A percentile compares a stretch with the other conserved stretches of the same genome.
Conservation (phyloP, 2,113 vertebrate species). For the Sorex araneus region DNA sequence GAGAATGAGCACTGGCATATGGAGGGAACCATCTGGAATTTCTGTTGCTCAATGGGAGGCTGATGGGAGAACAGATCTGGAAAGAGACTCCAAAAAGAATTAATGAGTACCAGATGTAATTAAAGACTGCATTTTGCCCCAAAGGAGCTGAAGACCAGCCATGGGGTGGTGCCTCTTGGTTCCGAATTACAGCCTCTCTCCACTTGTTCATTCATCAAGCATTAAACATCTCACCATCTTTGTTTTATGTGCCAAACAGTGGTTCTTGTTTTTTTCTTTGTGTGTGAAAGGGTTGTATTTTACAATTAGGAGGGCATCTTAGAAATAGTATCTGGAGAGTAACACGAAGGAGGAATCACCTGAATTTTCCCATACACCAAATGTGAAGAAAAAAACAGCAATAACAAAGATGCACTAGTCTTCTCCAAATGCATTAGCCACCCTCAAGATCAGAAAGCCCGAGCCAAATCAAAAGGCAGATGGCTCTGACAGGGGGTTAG, state of each 20-base stretch:
- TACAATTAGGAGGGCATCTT: conserved; percentile 28
- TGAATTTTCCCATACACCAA: not conserved
- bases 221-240: conserved; percentile 73
- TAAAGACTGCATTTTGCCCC: conserved; percentile 77
- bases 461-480: conserved; percentile 46
- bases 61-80: conserved; percentile 83
- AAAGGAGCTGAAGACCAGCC: conserved; percentile 77
- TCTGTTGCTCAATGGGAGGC: conserved; percentile 81
- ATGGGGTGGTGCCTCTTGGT: conserved; percentile 66
- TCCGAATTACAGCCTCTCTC: conserved; percentile 67
- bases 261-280: not conserved
- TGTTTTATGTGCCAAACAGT: conserved; percentile 38
- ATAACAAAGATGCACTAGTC: not conserved
- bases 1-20: conserved; percentile 78
- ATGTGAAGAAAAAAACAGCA: not conserved
- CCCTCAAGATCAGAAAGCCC: conserved; percentile 45
- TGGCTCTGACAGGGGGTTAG: not conserved
- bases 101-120: conserved; percentile 86
- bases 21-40: conserved; percentile 85
- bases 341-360: not conserved
- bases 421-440: conserved; percentile 39
- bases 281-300: not conserved
- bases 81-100: conserved; percentile 84
- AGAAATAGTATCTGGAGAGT: conserved; percentile 40
- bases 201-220: conserved; percentile 77